Base-by-base conservation (phyloP, 1,140 invertebrate genomes). In the Pseudomyrmex pallidus region DNA sequence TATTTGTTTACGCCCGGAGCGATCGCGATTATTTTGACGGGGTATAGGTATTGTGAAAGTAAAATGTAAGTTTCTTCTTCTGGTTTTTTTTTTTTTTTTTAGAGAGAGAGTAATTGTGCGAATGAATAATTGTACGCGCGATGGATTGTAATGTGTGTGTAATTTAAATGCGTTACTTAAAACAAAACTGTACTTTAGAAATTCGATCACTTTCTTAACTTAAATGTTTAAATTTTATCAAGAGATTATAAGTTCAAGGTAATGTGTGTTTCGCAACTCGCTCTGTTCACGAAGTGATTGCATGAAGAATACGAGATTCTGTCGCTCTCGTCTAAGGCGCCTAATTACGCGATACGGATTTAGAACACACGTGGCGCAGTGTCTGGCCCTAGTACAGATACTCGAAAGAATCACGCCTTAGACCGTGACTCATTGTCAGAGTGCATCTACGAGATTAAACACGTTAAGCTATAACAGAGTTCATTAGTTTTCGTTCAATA, bases 281-380 rank as follows among this genome's bases (percentile, higher is more conserved):
- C 35, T 62, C 48, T 56, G 50, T 50, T n/a, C 63, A 68, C 76
- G 54, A 7, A 48, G 15, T 17, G 25, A 15, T n/a, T 48, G 54
- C 54, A 10, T 68, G 44, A 67, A 80, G n/a, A 72, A 80, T 35
- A 80, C 20, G 3, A 59, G 12, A 70, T 17, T 48, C 12, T 22
- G 9, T 15, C 64, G 17, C 35, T 22, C 52, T 48, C 63, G 12
- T 68, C 13, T 61, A 74, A 82, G 13, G 13, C 35, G 9, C 48
- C 13, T 83, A 83, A 83, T 83, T 78, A 54, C 8, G 44, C 9
- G 63, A 67, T 35, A 83, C 22, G 35, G 15, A 83, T 83, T 83
- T 83, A 83, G 82, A 83, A 83, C 13, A 17, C 46, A 44, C 82
- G 63, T n/a, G 54, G 62, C 52, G 13, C 57, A 52, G n/a, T 15